These are phyloP conservation scores for Lepus townsendii DNA, from an alignment of 2,797 vertebrate genomes.

Conservation along the genomic window DNA sequence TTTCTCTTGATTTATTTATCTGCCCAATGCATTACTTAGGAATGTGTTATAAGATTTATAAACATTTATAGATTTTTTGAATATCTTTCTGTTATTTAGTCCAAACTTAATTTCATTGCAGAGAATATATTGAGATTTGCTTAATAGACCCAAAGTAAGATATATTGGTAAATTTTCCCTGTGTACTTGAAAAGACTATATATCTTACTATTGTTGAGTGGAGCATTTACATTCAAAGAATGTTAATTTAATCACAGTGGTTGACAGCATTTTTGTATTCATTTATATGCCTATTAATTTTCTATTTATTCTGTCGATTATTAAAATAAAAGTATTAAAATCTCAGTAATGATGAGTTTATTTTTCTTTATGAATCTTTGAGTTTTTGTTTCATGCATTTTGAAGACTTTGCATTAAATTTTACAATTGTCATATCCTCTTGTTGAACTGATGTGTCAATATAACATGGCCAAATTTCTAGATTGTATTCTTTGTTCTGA, in stretches of 20 bases:
- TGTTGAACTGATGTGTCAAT: not conserved
- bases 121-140: not conserved
- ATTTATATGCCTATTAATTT: not conserved
- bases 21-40: not conserved
- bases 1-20: not conserved
- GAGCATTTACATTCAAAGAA: not conserved
- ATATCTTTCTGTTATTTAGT: not conserved
- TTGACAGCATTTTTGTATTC: not conserved
- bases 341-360: not conserved
- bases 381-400: not conserved
- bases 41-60: not conserved
- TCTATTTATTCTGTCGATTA: constrained; percentile 30
- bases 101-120: not conserved
- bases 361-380: not conserved
- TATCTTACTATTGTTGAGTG: not conserved
- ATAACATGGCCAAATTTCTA: constrained; percentile 5
- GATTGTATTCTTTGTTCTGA: not conserved
- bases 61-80: not conserved
- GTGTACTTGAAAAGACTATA: not conserved
- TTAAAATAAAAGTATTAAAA: not conserved
- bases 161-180: not conserved
- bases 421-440: not conserved
- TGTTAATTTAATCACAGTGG: not conserved
- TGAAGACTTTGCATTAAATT: not conserved
- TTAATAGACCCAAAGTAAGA: not conserved